Evolutionary conservation across 1,140 invertebrate genomes (phyloP).

Genomic region (Calephelis nemesis): DNA sequence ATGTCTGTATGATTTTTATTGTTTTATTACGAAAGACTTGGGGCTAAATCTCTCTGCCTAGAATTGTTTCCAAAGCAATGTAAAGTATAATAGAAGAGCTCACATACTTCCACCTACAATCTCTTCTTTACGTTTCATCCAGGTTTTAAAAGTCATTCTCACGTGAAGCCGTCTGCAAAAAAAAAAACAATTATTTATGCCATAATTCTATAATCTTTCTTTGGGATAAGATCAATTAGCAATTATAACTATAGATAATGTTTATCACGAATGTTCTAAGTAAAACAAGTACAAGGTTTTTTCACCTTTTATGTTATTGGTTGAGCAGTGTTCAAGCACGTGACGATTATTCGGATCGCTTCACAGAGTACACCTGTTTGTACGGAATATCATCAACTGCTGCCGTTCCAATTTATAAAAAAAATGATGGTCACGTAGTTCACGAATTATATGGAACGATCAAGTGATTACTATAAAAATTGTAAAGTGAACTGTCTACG

Average conservation of each 20-base stretch:
- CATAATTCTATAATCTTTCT: not conserved
- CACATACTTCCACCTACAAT: too few relatives aligned
- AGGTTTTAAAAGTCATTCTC: fast-evolving
- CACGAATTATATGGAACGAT: constrained; percentile 68
- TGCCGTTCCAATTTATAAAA: constrained; percentile 54
- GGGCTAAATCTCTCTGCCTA: too few relatives aligned
- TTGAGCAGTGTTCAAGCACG: constrained; percentile 36
- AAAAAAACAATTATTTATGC: too few relatives aligned
- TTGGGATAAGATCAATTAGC: not conserved
- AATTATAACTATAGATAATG: too few relatives aligned
- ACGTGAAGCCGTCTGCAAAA: too few relatives aligned
- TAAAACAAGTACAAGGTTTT: constrained; percentile 11
- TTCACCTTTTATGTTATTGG: constrained; percentile 21
- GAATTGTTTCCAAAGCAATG: too few relatives aligned
- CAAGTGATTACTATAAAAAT: constrained; percentile 52
- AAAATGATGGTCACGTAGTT: constrained; percentile 69
- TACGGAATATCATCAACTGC: constrained; percentile 60
- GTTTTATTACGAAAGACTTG: too few relatives aligned
- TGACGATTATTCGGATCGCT: constrained; percentile 47
- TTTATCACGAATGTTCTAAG: too few relatives aligned
- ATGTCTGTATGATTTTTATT: too few relatives aligned
- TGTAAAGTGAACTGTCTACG: constrained; percentile 56
- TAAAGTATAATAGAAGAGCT: too few relatives aligned
- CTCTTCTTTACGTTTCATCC: too few relatives aligned
- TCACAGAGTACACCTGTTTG: constrained; percentile 61